Conservation (phyloP, 2,797 vertebrate genomes). For the Peromyscus eremicus region DNA sequence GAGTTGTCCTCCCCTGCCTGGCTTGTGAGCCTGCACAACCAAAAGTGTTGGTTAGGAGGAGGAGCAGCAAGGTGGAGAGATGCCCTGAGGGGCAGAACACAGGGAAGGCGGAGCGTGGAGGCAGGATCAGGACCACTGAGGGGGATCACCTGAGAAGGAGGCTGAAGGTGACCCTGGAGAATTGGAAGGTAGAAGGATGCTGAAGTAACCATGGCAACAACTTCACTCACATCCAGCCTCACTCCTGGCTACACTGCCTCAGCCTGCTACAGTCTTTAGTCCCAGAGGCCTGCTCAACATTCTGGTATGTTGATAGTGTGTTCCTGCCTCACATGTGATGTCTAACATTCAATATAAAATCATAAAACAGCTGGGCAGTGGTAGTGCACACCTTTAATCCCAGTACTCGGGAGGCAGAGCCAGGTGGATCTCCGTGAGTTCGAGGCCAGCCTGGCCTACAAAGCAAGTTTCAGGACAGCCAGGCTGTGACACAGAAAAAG, state of each 20-base stretch:
- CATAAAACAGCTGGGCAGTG: neutral
- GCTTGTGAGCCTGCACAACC: neutral
- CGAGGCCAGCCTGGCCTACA: neutral
- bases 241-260: neutral
- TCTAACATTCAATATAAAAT: constrained; percentile 21
- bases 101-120: neutral
- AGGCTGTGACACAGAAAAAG: neutral
- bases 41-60: neutral
- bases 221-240: constrained; percentile 6
- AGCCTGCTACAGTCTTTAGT: neutral
- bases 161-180: neutral
- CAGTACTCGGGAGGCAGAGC: neutral
- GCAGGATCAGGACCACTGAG: neutral
- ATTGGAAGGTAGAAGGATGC: neutral
- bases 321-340: neutral
- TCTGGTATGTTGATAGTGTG: neutral
- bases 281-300: neutral
- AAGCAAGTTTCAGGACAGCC: neutral
- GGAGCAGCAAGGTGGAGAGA: neutral
- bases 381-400: neutral
- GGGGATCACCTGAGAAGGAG: neutral
- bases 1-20: neutral
- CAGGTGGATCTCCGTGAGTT: neutral
- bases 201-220: constrained; percentile 8
- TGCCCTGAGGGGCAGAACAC: neutral